These are phyloP conservation scores for Drosophila fungiperda DNA, from an alignment of 2,888 invertebrate species.

Conservation along the genomic window DNA sequence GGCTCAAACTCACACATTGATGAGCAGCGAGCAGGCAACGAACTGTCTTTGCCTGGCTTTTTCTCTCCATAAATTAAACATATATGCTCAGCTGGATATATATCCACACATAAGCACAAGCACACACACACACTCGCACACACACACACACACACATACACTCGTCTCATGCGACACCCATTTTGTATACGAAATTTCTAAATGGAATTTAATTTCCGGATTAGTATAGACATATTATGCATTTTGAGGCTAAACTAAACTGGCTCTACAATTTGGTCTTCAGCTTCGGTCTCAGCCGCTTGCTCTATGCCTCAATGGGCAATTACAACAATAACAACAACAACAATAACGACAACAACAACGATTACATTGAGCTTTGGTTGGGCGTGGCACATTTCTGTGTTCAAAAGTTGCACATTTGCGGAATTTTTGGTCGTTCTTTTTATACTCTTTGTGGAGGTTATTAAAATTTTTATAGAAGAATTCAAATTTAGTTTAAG, in stretches of 20 bases:
- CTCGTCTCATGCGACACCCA: constrained; percentile 34
- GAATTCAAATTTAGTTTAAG: not conserved
- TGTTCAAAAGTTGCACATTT: constrained; percentile 50
- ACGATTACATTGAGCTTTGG: constrained; percentile 6
- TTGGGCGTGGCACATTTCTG: constrained; percentile 21
- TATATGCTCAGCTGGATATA: constrained; percentile 43
- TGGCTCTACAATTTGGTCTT: constrained; percentile 24
- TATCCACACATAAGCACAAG: constrained; percentile 7
- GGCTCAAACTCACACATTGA: constrained; percentile 20
- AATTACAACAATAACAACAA: constrained; percentile 52
- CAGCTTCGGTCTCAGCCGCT: constrained; percentile 38
- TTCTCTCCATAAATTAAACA: constrained; percentile 67
- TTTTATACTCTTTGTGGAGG: constrained; percentile 6
- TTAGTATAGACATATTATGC: constrained; percentile 81
- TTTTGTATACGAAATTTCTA: constrained; percentile 75
- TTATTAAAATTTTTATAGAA: not conserved
- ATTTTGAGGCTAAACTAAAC: constrained; percentile 61
- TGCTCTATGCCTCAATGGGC: constrained; percentile 65
- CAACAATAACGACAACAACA: constrained; percentile 26
- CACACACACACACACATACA: constrained; percentile 8
- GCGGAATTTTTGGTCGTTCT: constrained; percentile 35
- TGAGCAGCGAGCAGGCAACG: constrained; percentile 20
- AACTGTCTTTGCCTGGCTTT: constrained; percentile 27
- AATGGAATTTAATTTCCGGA: constrained; percentile 82
- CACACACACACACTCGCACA: constrained; percentile 2